Conservation (phyloP, 2,888 invertebrate genomes). For the Rosalia funebris region DNA sequence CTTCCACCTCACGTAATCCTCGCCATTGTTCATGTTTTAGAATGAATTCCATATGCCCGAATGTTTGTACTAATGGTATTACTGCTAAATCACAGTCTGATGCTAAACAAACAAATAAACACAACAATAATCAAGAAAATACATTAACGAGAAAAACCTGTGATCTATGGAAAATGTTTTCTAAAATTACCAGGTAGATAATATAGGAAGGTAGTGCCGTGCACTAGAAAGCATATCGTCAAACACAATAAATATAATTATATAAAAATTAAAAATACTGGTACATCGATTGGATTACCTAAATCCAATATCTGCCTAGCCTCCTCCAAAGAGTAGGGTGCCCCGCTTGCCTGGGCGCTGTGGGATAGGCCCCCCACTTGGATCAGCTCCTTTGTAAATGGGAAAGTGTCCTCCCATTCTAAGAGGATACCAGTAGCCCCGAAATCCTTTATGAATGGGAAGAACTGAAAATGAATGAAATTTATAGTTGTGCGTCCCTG, state of each 20-base stretch:
- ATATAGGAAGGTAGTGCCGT: no score
- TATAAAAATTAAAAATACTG: no score
- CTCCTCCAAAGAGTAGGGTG: slow-evolving; percentile 75
- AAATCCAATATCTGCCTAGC: slow-evolving; percentile 73
- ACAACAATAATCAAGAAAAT: no score
- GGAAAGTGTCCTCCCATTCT: slow-evolving; percentile 93
- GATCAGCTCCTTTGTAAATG: slow-evolving; percentile 73
- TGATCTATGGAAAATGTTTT: no score
- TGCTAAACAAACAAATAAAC: slow-evolving; percentile 65
- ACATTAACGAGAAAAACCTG: no score
- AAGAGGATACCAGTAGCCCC: slow-evolving; percentile 84
- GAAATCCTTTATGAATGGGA: slow-evolving; percentile 71
- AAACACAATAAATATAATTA: no score
- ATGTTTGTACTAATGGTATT: slow-evolving; percentile 85
- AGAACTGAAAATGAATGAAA: slow-evolving; percentile 64
- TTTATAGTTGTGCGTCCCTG: background rate
- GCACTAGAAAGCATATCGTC: no score
- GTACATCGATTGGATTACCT: no score
- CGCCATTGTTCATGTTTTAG: slow-evolving; percentile 77
- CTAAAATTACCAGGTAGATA: no score
- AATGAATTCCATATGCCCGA: slow-evolving; percentile 88
- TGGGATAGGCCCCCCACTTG: slow-evolving; percentile 69
- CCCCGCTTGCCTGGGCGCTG: slow-evolving; percentile 66
- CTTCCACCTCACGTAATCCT: slow-evolving; percentile 73
- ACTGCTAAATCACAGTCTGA: slow-evolving; percentile 73